These are phyloP conservation scores for Myotis findleyi DNA, from an alignment of 2,797 vertebrate species.

Conservation along the genomic window DNA sequence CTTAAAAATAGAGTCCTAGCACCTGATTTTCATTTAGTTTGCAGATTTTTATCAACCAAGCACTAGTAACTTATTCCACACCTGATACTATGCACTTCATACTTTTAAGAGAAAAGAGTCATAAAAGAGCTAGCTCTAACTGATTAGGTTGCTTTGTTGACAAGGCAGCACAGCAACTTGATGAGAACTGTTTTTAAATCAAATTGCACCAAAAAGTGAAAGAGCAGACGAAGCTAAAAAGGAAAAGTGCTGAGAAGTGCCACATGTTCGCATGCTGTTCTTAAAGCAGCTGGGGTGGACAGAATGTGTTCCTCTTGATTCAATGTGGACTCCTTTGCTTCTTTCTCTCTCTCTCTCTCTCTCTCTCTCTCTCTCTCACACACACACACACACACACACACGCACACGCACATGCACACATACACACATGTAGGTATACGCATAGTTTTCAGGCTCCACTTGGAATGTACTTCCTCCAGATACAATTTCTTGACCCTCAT, in stretches of 20 bases:
- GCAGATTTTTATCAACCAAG: conserved; percentile 81
- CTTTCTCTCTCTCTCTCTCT: too few relatives aligned
- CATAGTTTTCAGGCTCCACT: background rate
- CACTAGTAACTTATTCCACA: conserved; percentile 56
- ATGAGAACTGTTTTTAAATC: conserved; percentile 68
- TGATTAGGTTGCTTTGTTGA: conserved; percentile 64
- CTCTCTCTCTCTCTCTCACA: too few relatives aligned
- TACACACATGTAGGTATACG: background rate
- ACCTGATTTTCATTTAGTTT: conserved; percentile 64
- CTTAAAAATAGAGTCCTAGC: conserved; percentile 51
- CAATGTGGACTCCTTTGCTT: background rate
- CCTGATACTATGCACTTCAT: conserved; percentile 4
- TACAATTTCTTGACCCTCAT: background rate
- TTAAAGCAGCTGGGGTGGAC: background rate
- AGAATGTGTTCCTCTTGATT: background rate
- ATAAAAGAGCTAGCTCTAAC: conserved; percentile 63
- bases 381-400: too few relatives aligned
- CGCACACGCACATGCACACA: rapidly evolving
- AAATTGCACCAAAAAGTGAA: conserved; percentile 72
- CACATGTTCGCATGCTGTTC: rapidly evolving
- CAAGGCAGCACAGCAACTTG: conserved; percentile 38
- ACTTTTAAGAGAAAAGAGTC: conserved; percentile 62
- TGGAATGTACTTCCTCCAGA: background rate
- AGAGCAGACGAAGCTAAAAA: conserved; percentile 48
- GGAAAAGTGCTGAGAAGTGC: conserved; percentile 64